phyloP scores from a whole-genome alignment of 2,888 invertebrate species.

The Sesia bembeciformis region DNA sequence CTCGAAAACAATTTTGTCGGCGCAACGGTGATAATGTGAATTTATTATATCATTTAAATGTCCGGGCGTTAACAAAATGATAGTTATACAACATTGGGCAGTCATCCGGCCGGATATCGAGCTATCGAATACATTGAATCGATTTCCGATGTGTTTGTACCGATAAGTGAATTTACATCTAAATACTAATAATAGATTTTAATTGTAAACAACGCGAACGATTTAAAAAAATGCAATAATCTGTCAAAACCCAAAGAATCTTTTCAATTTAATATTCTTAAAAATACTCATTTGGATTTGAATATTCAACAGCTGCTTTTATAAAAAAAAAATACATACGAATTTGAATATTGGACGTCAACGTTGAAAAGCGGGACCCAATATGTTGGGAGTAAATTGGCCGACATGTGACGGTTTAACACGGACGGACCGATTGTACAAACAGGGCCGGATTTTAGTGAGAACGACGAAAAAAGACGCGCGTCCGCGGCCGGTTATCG shows the following conservation, averaged over 20 bases:
- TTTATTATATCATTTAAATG: constrained; percentile 68
- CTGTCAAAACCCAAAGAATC: no score
- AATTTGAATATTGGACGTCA: no score
- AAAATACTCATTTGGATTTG: no score
- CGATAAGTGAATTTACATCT: no score
- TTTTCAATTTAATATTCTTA: no score
- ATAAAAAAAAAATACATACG: no score
- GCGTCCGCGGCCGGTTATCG: constrained; percentile 20
- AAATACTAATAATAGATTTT: no score
- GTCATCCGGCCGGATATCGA: constrained; percentile 12
- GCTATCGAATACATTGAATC: constrained; percentile 12
- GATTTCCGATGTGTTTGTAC: constrained; percentile 5
- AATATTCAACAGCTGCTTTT: no score
- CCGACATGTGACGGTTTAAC: background rate
- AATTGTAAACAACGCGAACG: no score
- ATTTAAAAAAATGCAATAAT: no score
- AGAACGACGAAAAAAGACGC: constrained; percentile 15
- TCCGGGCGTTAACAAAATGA: constrained; percentile 48
- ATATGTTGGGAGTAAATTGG: background rate
- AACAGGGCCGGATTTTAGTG: constrained; percentile 22
- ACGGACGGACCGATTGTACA: background rate
- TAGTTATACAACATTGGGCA: constrained; percentile 26
- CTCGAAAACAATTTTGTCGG: constrained; percentile 59
- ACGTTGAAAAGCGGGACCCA: no score
- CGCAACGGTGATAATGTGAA: constrained; percentile 53